Percentiles rank a stretch among this genome's conserved stretches.
Conservation (phyloP, 1,140 invertebrate genomes). For the Acromyrmex heyeri region DNA sequence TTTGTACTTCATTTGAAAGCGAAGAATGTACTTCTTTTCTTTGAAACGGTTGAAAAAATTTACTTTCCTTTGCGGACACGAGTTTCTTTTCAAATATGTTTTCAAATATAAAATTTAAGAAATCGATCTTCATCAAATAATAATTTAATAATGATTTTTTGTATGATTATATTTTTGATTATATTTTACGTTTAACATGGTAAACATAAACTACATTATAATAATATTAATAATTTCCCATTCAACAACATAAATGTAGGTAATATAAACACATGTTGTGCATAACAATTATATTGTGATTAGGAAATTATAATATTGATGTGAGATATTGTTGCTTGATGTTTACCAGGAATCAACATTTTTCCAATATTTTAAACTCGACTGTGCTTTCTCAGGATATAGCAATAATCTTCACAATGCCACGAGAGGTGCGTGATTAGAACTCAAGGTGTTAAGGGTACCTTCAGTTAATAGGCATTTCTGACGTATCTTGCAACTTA, state of each 20-base stretch:
- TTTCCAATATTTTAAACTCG: background rate
- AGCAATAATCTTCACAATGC: background rate
- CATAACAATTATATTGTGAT: too few species aligned
- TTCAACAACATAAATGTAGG: too few species aligned
- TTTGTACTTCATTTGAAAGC: background rate
- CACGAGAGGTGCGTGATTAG: background rate
- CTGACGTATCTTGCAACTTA: conserved; percentile 52
- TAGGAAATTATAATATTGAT: too few species aligned
- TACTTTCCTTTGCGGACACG: background rate
- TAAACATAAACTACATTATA: too few species aligned
- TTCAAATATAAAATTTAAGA: background rate
- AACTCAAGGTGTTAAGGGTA: background rate
- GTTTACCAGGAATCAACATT: background rate
- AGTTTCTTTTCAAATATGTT: background rate
- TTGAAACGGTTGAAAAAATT: background rate
- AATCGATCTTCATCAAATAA: background rate
- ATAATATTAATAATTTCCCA: too few species aligned
- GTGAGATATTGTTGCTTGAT: too few species aligned
- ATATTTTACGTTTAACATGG: too few species aligned
- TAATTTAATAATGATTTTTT: too few species aligned
- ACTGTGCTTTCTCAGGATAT: background rate
- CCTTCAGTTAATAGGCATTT: conserved; percentile 26
- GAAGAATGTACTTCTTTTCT: background rate
- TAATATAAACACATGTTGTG: too few species aligned
- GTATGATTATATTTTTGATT: too few species aligned